Percentiles rank a stretch among this genome's conserved stretches.
phyloP scores from a whole-genome alignment of 2,113 vertebrate species.

The Pao palembangensis region DNA sequence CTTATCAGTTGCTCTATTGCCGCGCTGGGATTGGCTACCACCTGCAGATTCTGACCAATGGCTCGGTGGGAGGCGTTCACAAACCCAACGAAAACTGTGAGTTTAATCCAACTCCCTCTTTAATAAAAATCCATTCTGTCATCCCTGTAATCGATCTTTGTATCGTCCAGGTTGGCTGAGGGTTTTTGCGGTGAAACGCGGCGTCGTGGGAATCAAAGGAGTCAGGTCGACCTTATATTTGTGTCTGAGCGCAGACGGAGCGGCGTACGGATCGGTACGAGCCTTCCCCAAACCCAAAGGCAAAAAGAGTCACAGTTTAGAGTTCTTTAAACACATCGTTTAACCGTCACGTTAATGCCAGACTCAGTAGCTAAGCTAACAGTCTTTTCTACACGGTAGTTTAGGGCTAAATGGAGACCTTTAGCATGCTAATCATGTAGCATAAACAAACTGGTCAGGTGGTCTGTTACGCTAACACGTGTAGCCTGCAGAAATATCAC shows the following conservation, averaged over 20 bases:
- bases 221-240: constrained; percentile 63
- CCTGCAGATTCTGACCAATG: constrained; percentile 64
- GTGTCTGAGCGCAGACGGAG: constrained; percentile 64
- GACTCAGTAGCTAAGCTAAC: neutral
- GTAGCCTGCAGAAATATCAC: neutral
- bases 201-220: constrained; percentile 69
- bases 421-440: no score
- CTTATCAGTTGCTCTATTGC: constrained; percentile 69
- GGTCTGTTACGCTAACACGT: neutral
- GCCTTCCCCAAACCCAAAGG: no score
- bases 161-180: constrained; percentile 58
- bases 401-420: no score
- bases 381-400: no score
- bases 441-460: no score
- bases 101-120: constrained; percentile 15
- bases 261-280: constrained; percentile 54
- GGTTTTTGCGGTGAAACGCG: constrained; percentile 63
- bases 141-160: no score
- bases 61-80: constrained; percentile 62
- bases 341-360: no score
- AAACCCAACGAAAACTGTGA: constrained; percentile 65
- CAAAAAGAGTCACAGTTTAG: no score
- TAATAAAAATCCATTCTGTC: neutral
- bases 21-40: constrained; percentile 74
- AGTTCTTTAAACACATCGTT: no score